phyloP scores from a whole-genome alignment of 2,113 vertebrate genomes.

The Lepus americanus region DNA sequence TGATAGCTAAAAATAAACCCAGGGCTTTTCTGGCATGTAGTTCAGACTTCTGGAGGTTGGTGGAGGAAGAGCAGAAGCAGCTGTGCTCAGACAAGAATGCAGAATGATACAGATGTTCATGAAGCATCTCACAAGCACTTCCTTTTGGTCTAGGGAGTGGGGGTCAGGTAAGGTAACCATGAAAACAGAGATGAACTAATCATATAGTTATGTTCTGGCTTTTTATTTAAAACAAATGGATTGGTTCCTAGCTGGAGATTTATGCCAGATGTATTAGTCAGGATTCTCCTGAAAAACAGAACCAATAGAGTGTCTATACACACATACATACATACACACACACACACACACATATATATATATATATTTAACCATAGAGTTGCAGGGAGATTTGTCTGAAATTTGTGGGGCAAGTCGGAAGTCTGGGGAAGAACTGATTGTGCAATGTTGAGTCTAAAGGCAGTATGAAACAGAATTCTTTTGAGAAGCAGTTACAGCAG shows the following conservation, averaged over 20 bases:
- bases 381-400: neutral
- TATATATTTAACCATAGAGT: neutral
- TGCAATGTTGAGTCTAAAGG: neutral
- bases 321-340: neutral
- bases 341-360: neutral
- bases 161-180: neutral
- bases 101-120: neutral
- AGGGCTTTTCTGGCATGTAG: neutral
- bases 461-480: neutral
- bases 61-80: neutral
- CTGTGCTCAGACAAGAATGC: neutral
- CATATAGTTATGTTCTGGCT: neutral
- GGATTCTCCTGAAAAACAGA: slow-evolving; percentile 1
- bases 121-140: neutral
- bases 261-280: neutral
- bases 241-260: neutral
- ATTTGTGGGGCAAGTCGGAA: neutral
- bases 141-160: neutral
- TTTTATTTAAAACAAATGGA: neutral
- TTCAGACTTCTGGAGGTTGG: neutral
- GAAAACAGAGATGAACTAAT: neutral
- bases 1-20: neutral
- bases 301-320: neutral
- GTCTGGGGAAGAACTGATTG: neutral
- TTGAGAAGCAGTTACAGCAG: too few species aligned